These are phyloP conservation scores for Lepidochrysops patricia DNA, from an alignment of 2,888 invertebrate genomes.

Conservation along the genomic window DNA sequence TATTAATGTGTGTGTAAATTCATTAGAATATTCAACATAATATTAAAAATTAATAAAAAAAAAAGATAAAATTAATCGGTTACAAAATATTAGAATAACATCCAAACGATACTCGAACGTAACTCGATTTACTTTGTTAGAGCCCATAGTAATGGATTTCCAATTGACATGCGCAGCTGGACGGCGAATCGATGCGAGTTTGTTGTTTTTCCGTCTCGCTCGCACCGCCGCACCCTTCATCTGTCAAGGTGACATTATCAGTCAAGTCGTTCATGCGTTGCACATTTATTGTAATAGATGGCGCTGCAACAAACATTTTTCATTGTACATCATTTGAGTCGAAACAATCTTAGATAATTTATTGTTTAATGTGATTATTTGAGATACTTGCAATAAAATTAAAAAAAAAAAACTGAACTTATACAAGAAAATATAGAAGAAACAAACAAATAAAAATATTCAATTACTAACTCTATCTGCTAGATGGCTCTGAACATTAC, in stretches of 20 bases:
- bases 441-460: not conserved
- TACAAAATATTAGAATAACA: not conserved
- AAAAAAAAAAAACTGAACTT: too few species aligned
- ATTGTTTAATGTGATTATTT: too few species aligned
- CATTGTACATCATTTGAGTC: too few species aligned
- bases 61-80: too few species aligned
- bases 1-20: too few species aligned
- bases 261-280: constrained; percentile 35
- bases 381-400: too few species aligned
- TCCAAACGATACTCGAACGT: not conserved
- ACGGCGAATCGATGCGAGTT: constrained; percentile 66
- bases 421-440: not conserved
- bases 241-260: constrained; percentile 33
- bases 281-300: constrained; percentile 44
- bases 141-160: constrained; percentile 35
- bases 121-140: constrained; percentile 26
- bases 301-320: constrained; percentile 44
- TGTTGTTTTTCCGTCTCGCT: constrained; percentile 60
- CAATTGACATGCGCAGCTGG: constrained; percentile 62
- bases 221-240: constrained; percentile 31
- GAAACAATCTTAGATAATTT: too few species aligned
- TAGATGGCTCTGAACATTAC: not conserved
- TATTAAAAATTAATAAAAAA: too few species aligned
- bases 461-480: not conserved
- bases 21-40: too few species aligned